Evolutionary conservation across 2,797 vertebrate species (phyloP).

Genomic region (Sebastes itinus): DNA sequence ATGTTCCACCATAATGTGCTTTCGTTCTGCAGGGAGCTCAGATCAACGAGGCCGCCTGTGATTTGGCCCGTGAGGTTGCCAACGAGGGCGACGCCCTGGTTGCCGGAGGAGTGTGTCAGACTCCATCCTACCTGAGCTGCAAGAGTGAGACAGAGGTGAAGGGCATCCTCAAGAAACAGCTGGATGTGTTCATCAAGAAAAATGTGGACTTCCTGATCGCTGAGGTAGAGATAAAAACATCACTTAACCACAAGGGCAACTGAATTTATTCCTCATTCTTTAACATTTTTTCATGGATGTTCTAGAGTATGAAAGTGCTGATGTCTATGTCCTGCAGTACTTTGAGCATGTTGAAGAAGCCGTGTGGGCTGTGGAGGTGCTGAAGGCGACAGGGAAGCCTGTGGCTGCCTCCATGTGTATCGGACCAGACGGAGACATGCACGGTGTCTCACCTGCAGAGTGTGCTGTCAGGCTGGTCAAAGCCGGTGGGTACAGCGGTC

Average conservation of each 20-base stretch:
- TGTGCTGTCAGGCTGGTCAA: constrained; percentile 92
- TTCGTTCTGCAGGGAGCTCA: constrained; percentile 82
- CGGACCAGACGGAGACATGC: constrained; percentile 93
- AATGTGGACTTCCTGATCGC: constrained; percentile 96
- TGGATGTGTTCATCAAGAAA: constrained; percentile 92
- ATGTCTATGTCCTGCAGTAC: constrained; percentile 83
- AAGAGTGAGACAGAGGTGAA: constrained; percentile 93
- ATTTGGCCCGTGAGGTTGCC: constrained; percentile 92
- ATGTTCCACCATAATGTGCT: not conserved
- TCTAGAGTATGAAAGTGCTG: not conserved
- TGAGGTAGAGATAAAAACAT: constrained; percentile 81
- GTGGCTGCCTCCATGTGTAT: constrained; percentile 93
- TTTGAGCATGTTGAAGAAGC: constrained; percentile 98
- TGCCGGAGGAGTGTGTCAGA: constrained; percentile 95
- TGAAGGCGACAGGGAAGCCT: constrained; percentile 92
- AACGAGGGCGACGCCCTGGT: constrained; percentile 92
- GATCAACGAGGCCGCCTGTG: constrained; percentile 95
- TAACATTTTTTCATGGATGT: not conserved
- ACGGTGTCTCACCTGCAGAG: constrained; percentile 87
- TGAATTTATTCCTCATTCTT: not conserved
- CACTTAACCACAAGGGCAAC: fast-evolving
- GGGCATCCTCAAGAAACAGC: constrained; percentile 88
- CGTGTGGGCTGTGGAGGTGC: constrained; percentile 92
- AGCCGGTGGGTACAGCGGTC: constrained; percentile 82
- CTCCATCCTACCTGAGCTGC: constrained; percentile 94